phyloP scores from a whole-genome alignment of 2,888 invertebrate species.

The Copidosoma aretas region DNA sequence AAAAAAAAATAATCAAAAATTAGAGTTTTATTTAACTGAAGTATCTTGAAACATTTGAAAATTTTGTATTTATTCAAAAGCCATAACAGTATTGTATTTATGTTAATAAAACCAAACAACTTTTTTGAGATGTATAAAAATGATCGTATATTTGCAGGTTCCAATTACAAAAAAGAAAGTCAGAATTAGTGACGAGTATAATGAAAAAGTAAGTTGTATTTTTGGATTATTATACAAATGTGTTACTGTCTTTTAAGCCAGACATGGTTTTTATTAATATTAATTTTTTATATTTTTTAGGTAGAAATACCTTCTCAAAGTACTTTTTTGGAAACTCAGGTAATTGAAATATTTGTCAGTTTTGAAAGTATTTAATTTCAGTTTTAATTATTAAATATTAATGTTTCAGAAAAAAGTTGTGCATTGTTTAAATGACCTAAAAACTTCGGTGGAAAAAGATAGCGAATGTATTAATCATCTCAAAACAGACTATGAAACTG shows the following conservation, averaged over 20 bases:
- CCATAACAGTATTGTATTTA: too few relatives aligned
- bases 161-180: slow-evolving; percentile 24
- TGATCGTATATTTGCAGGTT: slow-evolving; percentile 25
- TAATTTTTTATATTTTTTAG: slow-evolving; percentile 26
- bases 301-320: slow-evolving; percentile 13
- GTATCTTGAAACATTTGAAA: neutral
- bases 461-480: slow-evolving; percentile 47
- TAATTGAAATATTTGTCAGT: slow-evolving; percentile 7
- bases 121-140: neutral
- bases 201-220: slow-evolving; percentile 21
- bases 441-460: slow-evolving; percentile 49
- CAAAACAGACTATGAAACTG: slow-evolving; percentile 48
- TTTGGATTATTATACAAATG: neutral
- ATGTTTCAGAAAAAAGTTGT: slow-evolving; percentile 45
- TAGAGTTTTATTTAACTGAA: neutral
- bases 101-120: neutral
- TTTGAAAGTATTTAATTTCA: neutral
- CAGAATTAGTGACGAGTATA: slow-evolving; percentile 21
- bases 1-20: neutral
- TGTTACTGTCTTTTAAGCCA: neutral
- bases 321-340: slow-evolving; percentile 20
- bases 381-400: slow-evolving; percentile 3
- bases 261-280: too few relatives aligned
- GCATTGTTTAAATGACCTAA: slow-evolving; percentile 46
- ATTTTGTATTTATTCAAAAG: neutral